phyloP scores from a whole-genome alignment of 2,113 vertebrate species.

The Amblyopsis rosae region DNA sequence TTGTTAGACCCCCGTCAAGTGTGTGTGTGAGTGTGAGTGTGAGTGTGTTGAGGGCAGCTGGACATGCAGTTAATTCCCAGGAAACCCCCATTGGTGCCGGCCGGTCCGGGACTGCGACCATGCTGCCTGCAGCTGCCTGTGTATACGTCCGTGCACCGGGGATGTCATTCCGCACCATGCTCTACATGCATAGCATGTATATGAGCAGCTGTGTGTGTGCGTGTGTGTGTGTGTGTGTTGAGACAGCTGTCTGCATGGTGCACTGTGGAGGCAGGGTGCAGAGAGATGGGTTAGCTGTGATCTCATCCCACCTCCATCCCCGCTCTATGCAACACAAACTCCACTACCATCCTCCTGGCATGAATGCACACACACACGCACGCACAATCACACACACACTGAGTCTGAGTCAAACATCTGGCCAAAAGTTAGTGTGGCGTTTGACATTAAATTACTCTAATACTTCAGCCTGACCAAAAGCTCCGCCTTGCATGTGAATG shows the following conservation, averaged over 20 bases:
- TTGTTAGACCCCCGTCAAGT: constrained; percentile 20
- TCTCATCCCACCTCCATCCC: constrained; percentile 39
- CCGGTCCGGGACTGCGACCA: constrained; percentile 75
- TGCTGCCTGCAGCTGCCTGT: constrained; percentile 75
- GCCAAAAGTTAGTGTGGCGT: constrained; percentile 3
- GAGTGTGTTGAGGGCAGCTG: constrained; percentile 53
- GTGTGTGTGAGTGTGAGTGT: constrained; percentile 29
- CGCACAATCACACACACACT: background rate
- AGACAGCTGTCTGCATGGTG: constrained; percentile 76
- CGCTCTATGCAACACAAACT: background rate
- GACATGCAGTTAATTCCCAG: constrained; percentile 74
- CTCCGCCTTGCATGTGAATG: constrained; percentile 18
- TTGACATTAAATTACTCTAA: constrained; percentile 29
- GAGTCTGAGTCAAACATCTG: background rate
- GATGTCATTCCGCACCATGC: constrained; percentile 76
- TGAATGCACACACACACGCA: background rate
- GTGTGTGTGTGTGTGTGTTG: constrained; percentile 58
- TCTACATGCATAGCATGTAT: constrained; percentile 72
- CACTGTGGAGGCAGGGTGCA: constrained; percentile 64
- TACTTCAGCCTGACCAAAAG: constrained; percentile 56
- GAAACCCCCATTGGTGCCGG: constrained; percentile 73
- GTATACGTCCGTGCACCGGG: constrained; percentile 37
- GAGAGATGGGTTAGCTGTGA: constrained; percentile 68
- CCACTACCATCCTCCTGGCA: constrained; percentile 5
- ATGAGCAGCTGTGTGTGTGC: constrained; percentile 61